A percentile compares a stretch with the other conserved stretches of the same genome.
Conservation (phyloP, 2,113 vertebrate species). For the Pseudonaja textilis region DNA sequence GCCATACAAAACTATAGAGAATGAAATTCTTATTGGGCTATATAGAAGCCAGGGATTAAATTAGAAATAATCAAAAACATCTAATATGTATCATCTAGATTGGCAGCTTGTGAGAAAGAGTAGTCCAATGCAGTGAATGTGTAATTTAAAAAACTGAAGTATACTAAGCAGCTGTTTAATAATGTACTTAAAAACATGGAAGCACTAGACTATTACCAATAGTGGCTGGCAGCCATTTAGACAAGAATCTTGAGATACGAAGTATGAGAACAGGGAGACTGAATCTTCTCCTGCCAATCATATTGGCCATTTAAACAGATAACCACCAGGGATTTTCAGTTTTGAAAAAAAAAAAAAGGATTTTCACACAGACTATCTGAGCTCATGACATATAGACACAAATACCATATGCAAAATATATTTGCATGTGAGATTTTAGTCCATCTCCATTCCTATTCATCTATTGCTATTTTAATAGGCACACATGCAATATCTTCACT, state of each 20-base stretch:
- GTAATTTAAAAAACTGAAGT: neutral
- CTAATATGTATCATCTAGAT: neutral
- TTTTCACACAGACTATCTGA: neutral
- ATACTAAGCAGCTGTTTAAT: neutral
- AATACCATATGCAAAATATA: neutral
- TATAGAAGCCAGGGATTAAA: neutral
- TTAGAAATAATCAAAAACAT: neutral
- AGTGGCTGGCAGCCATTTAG: neutral
- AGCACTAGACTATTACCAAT: neutral
- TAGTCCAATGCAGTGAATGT: neutral
- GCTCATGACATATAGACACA: neutral
- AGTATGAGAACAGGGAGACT: neutral
- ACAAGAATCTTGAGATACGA: neutral
- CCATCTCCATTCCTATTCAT: neutral
- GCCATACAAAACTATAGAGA: neutral
- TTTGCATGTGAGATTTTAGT: neutral
- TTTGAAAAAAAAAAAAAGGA: neutral
- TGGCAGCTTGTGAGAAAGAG: neutral
- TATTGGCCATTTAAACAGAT: neutral
- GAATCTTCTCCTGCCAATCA: neutral
- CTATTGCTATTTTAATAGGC: neutral
- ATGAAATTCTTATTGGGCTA: neutral
- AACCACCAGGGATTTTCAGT: neutral
- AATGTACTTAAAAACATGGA: neutral
- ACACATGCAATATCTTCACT: neutral